Base-by-base conservation (phyloP, 1,140 invertebrate genomes). In the Oryctes rhinoceros region DNA sequence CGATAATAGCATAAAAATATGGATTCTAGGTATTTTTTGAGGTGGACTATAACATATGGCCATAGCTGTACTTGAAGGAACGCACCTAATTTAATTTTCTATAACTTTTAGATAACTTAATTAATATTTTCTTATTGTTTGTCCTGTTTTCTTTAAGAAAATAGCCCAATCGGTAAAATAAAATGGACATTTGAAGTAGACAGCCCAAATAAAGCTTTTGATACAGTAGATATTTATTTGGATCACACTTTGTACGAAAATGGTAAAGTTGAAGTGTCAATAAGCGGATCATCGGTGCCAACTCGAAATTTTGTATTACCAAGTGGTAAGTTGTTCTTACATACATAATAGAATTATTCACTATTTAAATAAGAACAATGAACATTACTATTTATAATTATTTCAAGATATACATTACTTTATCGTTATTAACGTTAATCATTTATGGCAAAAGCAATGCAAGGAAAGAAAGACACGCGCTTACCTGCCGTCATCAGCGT, bases 181-280 rank as follows among this genome's bases (percentile, higher is more conserved):
- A 84, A 86, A 75, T 91, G 91, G 90, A 89, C 88, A 86, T 88
- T 91, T 79, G 84, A 89, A 84, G 85, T 89, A 11, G 82, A 80
- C 10, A 80, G 82, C 49, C 62, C 81, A n/a, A 85, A 83, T 44
- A 83, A 88, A 37, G 83, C 83, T 71, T 86, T 91, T 0, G 87
- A 89, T 80, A 81, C 81, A 1, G 86, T 90, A 67, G 85, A 86
- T n/a, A 82, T 91, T 11, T 83, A 84, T 78, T 88, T 89, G 71
- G 85, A 87, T 47, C 85, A 87, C 30, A 86, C 87, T 84, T 86
- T 87, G 4, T 90, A 87, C 82, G 87, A 89, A 74, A 88, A 85
- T 53, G 90, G 88, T 20, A 82, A 87, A 81, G 84, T 90, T 24
- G 78, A 83, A 24, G 83, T 90, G 77, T 82, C 80, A 59, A 76